These are phyloP conservation scores for Mesorhabditis belari DNA, from an alignment of 2,888 invertebrate genomes.

Conservation along the genomic window DNA sequence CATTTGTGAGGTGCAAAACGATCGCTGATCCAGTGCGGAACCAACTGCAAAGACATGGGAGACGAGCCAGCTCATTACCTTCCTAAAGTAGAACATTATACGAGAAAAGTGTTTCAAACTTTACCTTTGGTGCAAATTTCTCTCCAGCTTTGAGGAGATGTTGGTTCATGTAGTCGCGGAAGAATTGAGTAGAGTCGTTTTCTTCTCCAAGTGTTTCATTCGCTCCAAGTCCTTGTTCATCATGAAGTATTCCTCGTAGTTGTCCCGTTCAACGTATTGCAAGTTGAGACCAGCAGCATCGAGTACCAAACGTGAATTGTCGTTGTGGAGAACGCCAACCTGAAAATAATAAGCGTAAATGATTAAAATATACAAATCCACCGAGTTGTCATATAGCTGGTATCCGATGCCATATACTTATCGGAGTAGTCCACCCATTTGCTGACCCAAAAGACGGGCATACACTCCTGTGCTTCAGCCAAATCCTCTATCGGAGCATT, in stretches of 20 bases:
- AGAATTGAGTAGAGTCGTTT: conserved; percentile 83
- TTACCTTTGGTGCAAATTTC: conserved; percentile 64
- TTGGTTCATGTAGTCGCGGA: conserved; percentile 94
- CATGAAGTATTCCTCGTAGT: conserved; percentile 82
- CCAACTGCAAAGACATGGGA: conserved; percentile 93
- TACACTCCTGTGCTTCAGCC: conserved; percentile 84
- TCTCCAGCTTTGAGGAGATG: conserved; percentile 75
- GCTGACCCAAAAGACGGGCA: conserved; percentile 92
- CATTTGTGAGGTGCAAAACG: conserved; percentile 92
- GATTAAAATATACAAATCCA: not conserved
- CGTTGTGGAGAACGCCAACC: conserved; percentile 94
- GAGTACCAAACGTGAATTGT: conserved; percentile 86
- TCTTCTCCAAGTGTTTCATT: conserved; percentile 61
- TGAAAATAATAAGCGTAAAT: conserved; percentile 55
- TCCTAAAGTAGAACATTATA: conserved; percentile 57
- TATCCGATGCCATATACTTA: conserved; percentile 99
- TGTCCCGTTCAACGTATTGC: conserved; percentile 88
- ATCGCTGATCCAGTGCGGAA: conserved; percentile 90
- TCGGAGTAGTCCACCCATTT: conserved; percentile 99
- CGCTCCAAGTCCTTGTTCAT: conserved; percentile 66
- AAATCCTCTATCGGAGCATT: conserved; percentile 64
- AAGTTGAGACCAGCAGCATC: conserved; percentile 86
- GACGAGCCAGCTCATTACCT: conserved; percentile 79
- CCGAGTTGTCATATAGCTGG: conserved; percentile 86
- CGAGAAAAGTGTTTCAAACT: not conserved